phyloP scores from a whole-genome alignment of 2,113 vertebrate species.

The Notothenia rossii region DNA sequence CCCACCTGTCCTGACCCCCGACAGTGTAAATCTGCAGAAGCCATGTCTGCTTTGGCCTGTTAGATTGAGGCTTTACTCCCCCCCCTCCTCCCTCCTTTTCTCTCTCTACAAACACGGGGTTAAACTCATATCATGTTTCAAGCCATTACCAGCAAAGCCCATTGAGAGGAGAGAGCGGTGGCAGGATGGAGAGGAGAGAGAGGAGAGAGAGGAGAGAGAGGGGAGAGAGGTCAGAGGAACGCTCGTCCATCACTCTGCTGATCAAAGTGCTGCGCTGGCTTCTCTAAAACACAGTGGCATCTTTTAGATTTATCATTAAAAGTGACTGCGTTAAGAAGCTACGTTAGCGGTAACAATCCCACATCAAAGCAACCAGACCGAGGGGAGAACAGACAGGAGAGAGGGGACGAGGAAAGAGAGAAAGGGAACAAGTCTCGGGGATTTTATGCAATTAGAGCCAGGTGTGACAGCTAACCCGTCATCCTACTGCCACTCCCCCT shows the following conservation, averaged over 20 bases:
- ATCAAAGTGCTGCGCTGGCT: no score
- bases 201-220: slow-evolving; percentile 32
- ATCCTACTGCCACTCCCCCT: no score
- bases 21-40: slow-evolving; percentile 43
- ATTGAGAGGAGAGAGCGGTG: slow-evolving; percentile 60
- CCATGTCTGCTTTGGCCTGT: slow-evolving; percentile 48
- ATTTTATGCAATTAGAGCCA: slow-evolving; percentile 51
- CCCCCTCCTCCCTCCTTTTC: slow-evolving; percentile 51
- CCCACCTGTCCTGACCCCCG: slow-evolving; percentile 16
- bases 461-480: slow-evolving; percentile 5
- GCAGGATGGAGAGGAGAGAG: slow-evolving; percentile 47
- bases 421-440: slow-evolving; percentile 15
- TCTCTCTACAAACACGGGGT: slow-evolving; percentile 66
- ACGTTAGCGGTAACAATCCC: no score
- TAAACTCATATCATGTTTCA: slow-evolving; percentile 79
- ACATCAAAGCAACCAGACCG: no score
- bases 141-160: slow-evolving; percentile 79
- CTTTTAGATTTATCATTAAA: no score
- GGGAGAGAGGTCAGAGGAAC: slow-evolving; percentile 42
- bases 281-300: no score
- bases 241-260: slow-evolving; percentile 71
- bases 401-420: slow-evolving; percentile 5
- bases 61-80: slow-evolving; percentile 53
- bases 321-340: no score
- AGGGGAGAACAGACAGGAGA: background rate